A percentile compares a stretch with the other conserved stretches of the same genome.
These are phyloP conservation scores for Astreopora myriophthalma DNA, from an alignment of 64 coral and sea anemone genomes.

Conservation along the genomic window DNA sequence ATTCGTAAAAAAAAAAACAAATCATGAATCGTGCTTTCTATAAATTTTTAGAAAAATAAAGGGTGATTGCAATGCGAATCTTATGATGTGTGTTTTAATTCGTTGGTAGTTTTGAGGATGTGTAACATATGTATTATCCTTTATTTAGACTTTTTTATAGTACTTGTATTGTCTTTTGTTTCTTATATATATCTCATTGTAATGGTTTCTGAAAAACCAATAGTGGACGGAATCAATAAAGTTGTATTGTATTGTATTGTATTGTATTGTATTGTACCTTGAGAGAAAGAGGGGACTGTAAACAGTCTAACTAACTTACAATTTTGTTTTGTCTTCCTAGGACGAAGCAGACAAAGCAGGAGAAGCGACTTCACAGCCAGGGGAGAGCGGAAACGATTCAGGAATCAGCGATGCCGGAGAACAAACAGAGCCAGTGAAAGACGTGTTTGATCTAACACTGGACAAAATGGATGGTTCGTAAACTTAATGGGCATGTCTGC, in stretches of 20 bases:
- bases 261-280: no score
- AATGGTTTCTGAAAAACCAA: background rate
- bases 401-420: conserved; percentile 48
- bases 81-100: no score
- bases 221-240: background rate
- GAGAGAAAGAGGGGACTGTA: no score
- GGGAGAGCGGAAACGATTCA: conserved; percentile 40
- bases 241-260: background rate
- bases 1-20: no score
- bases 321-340: background rate
- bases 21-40: no score
- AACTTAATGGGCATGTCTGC: background rate
- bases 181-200: background rate
- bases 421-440: background rate
- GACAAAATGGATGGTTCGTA: conserved; percentile 45
- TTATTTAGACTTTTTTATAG: no score
- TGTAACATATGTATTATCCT: background rate
- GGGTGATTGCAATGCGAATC: no score
- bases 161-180: background rate
- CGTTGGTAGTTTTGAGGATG: background rate
- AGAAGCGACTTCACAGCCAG: conserved; percentile 1
- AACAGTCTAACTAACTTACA: no score
- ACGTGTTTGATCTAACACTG: conserved; percentile 50
- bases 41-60: no score
- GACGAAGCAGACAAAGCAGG: conserved; percentile 11